A percentile compares a stretch with the other conserved stretches of the same genome.
phyloP scores from a whole-genome alignment of 2,888 invertebrate species.

The Thereva unica region DNA sequence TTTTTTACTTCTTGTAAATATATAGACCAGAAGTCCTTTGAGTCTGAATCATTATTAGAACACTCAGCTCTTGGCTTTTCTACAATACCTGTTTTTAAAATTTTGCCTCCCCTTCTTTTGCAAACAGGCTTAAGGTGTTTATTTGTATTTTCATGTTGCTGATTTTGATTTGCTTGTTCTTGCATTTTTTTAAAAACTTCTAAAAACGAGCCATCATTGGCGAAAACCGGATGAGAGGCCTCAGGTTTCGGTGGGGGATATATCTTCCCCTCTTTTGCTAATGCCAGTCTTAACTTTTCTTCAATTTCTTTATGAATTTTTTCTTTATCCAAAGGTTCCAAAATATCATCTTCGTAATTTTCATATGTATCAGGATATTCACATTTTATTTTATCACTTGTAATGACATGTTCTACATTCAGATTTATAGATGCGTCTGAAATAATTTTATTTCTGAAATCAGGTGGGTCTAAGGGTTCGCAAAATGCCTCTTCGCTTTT shows the following conservation, averaged over 20 bases:
- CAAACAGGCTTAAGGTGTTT: constrained; percentile 61
- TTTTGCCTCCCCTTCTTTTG: constrained; percentile 82
- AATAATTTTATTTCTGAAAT: too few species aligned
- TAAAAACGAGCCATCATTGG: constrained; percentile 86
- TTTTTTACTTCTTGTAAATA: constrained; percentile 93
- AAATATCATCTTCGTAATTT: constrained; percentile 43
- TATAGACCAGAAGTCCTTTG: constrained; percentile 89
- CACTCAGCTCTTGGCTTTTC: constrained; percentile 77
- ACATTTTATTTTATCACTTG: constrained; percentile 53
- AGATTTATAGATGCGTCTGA: too few species aligned
- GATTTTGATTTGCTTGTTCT: constrained; percentile 58
- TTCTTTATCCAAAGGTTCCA: constrained; percentile 55
- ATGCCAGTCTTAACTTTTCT: constrained; percentile 53
- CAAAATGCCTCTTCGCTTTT: too few species aligned
- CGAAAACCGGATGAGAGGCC: constrained; percentile 57
- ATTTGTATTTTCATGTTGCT: constrained; percentile 1
- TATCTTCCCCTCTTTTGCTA: constrained; percentile 56
- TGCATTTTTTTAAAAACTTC: constrained; percentile 92
- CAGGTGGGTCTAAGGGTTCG: too few species aligned
- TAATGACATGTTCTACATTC: constrained; percentile 49
- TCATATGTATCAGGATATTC: too few species aligned
- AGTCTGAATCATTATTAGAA: constrained; percentile 58
- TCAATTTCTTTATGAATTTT: constrained; percentile 58
- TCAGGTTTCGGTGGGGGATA: constrained; percentile 69
- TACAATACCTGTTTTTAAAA: constrained; percentile 87